These are phyloP conservation scores for Alexandromys fortis DNA, from an alignment of 2,113 vertebrate genomes.

Conservation along the genomic window DNA sequence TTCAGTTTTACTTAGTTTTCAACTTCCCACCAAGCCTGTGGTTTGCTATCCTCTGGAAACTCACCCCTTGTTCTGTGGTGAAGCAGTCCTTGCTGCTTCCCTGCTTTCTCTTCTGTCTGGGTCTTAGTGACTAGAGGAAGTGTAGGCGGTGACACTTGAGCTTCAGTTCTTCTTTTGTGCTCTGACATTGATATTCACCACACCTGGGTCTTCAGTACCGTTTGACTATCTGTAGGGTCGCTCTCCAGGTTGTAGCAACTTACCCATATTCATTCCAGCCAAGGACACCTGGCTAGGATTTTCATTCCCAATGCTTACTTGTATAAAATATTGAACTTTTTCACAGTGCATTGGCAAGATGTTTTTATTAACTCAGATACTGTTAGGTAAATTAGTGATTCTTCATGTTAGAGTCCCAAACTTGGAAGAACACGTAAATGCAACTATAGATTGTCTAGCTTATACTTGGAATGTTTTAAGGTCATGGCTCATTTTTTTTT, in stretches of 20 bases:
- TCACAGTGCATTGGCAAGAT: background rate
- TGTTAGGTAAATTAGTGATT: background rate
- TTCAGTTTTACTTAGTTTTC: background rate
- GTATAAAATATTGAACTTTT: slow-evolving; percentile 15
- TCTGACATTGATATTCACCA: background rate
- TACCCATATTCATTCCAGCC: background rate
- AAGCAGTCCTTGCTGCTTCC: background rate
- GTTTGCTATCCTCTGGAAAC: background rate
- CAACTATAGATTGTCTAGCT: background rate
- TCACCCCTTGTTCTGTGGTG: background rate
- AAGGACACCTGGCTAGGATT: background rate
- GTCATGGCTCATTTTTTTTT: background rate
- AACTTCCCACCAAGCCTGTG: background rate
- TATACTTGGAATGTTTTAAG: slow-evolving; percentile 2
- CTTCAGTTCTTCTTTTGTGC: background rate
- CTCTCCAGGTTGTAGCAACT: background rate
- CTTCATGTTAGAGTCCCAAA: slow-evolving; percentile 24
- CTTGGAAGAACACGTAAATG: background rate
- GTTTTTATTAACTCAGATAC: background rate
- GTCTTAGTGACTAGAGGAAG: background rate
- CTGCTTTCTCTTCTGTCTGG: background rate
- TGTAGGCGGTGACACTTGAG: background rate
- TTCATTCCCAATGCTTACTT: background rate
- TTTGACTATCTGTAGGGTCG: background rate
- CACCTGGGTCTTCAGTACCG: background rate